Percentiles rank a stretch among this genome's conserved stretches.
These are phyloP conservation scores for Phrynocephalus forsythii DNA, from an alignment of 2,797 vertebrate genomes.

Conservation along the genomic window DNA sequence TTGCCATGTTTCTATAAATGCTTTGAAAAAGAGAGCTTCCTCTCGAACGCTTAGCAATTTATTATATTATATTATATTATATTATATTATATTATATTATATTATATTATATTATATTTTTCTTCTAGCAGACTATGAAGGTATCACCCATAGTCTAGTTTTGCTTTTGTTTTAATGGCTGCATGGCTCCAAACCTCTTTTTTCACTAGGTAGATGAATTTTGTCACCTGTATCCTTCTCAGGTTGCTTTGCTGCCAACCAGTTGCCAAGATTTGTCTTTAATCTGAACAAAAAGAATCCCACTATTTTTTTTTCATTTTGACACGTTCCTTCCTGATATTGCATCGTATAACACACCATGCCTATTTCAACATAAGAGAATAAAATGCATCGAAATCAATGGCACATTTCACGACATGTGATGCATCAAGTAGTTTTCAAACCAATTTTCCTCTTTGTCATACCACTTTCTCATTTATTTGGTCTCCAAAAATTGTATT, in stretches of 20 bases:
- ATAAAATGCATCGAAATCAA: not conserved
- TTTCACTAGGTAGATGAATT: not conserved
- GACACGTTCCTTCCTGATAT: not conserved
- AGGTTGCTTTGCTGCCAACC: not conserved
- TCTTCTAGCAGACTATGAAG: no score
- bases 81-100: no score
- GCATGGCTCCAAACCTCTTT: no score
- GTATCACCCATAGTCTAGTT: no score
- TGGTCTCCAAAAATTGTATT: conserved; percentile 23
- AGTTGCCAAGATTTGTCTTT: not conserved
- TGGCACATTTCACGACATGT: not conserved
- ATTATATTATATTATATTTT: no score
- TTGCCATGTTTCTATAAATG: no score
- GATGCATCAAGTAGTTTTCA: conserved; percentile 14
- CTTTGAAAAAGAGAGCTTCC: no score
- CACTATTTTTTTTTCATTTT: conserved; percentile 31
- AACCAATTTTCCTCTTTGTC: conserved; percentile 13
- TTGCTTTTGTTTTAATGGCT: no score
- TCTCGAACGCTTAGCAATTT: no score
- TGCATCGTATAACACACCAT: not conserved
- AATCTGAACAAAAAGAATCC: not conserved
- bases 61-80: no score
- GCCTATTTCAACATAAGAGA: conserved; percentile 29
- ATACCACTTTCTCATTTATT: not conserved
- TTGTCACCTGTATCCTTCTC: not conserved